Conservation (phyloP, 2,888 invertebrate species). For the Eurytoma californica region DNA sequence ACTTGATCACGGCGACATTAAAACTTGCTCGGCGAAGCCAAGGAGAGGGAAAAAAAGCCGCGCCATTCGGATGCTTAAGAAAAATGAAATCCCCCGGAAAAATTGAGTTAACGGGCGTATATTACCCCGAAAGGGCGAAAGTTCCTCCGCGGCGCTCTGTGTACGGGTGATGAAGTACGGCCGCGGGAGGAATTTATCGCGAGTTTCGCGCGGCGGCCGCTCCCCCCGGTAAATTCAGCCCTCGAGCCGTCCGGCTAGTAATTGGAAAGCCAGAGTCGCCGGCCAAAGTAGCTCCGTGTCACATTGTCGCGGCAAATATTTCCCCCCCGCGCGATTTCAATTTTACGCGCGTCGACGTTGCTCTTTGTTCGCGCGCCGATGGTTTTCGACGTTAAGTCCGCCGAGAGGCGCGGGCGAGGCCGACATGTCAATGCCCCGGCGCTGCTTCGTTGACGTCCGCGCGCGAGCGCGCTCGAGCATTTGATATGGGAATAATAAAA, state of each 20-base stretch:
- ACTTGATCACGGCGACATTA: constrained; percentile 22
- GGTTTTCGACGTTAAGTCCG: too few species aligned
- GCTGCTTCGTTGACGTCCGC: not conserved
- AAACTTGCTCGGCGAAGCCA: not conserved
- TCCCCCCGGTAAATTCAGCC: constrained; percentile 14
- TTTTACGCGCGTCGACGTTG: not conserved
- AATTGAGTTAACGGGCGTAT: constrained; percentile 18
- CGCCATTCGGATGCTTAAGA: constrained; percentile 12
- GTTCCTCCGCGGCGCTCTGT: not conserved
- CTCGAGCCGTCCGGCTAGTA: constrained; percentile 25
- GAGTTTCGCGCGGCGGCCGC: constrained; percentile 7
- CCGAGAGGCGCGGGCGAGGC: too few species aligned
- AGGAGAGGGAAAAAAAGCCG: not conserved
- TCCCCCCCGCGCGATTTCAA: constrained; percentile 1
- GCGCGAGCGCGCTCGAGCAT: not conserved
- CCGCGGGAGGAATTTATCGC: constrained; percentile 19
- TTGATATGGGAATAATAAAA: constrained; percentile 37
- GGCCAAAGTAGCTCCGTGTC: not conserved
- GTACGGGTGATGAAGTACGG: constrained; percentile 10
- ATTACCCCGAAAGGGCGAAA: not conserved
- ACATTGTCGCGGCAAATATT: constrained; percentile 7
- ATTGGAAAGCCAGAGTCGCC: constrained; percentile 18
- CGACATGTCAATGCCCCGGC: too few species aligned
- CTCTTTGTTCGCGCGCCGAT: too few species aligned
- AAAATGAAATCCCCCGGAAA: constrained; percentile 20